Base-by-base conservation (phyloP, 2,113 vertebrate species). In the Nyctereutes procyonoides region DNA sequence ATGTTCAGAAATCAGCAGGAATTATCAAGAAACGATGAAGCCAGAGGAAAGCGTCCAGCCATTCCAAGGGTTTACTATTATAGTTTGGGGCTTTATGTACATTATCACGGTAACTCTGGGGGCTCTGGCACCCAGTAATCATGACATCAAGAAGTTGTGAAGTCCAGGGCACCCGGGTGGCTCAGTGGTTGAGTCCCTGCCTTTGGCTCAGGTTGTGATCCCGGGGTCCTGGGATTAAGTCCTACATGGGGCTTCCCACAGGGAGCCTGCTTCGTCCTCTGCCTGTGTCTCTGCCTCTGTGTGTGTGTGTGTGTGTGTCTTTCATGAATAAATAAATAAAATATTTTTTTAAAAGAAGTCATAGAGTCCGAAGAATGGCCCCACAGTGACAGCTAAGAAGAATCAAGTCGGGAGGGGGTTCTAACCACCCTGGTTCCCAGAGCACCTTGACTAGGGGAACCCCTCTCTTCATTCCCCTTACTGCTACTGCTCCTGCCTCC, bases 281-380 rank as follows among this genome's bases (percentile, higher is more conserved):
- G 43, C 43, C 43, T 43, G 7, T 43, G 43, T 43, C 43, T 43
- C 43, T 43, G 43, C 6, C 43, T 43, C 43, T 43, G 43, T 43
- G 43, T 43, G 43, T 43, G 43, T 43, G 38, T 43, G 43, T 43
- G 5, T 43, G 43, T 43, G 43, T 43, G 43, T 43, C 43, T 43
- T 43, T 43, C 43, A 43, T 43, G 43, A 43, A 43, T 43, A 43
- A 43, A 43, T 43, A 43, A 43, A 43, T 43, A 43, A 43, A 43
- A 43, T 43, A 5, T 43, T 43, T 43, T 43, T 43, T 43, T 6
- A 43, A 43, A 43, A 43, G 5, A 43, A 43, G 43, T 43, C 3
- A 38, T 0, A 0, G 7, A 13, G 0, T 10, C 24, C 92, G 0
- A n/a, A 55, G 69, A 63, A 56, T 0, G 20, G 73, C 38, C n/a